Evolutionary conservation across 2,113 vertebrate genomes (phyloP), one percentile per base, ranked within the genome.

Genomic region (Nothocercus julius): DNA sequence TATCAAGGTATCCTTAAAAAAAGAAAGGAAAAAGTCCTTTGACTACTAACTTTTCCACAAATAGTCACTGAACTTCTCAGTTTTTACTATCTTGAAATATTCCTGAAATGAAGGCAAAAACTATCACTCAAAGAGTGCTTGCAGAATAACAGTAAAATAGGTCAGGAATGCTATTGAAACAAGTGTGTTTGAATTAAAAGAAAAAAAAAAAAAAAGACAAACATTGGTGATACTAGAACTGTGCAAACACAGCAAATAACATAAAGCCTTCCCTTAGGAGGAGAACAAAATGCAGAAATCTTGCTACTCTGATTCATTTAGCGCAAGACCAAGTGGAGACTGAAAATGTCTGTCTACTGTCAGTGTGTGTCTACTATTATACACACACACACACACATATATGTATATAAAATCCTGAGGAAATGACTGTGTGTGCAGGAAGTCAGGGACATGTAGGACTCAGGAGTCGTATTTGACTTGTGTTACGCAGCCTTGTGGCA

Each of bases 231-330:
- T 74, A 74, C 78, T 28, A 63, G 70, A 82, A 80, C 85, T 83
- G 61, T 90, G 89, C 91, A 90, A 92, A 94, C 94, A 95, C 91
- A 95, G 90, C 89, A 94, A 95, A 83, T 81, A 91, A 45, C 17
- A 28, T 66, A 84, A 92, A 95, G 80, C 61, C 85, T 89, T 61
- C 68, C 87, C 64, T 77, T 82, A 81, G 82, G 82, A 94, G 69
- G 80, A 70, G 79, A 92, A 68, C 56, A 70, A 62, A 47, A 64
- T 34, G 85, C 68, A 90, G 73, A 87, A 92, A 82, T 42, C 45
- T 72, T 44, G 61, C 42, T 85, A 62, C 27, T 87, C 80, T 74
- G 21, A 27, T 85, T 96, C 89, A 18, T 18, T 68, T 34, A 38
- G 40, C 38, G 22, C 70, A 67, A 51, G 51, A 64, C 51, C 49